Conservation (phyloP, 1,140 invertebrate genomes). For the Cheumatopsyche charites region DNA sequence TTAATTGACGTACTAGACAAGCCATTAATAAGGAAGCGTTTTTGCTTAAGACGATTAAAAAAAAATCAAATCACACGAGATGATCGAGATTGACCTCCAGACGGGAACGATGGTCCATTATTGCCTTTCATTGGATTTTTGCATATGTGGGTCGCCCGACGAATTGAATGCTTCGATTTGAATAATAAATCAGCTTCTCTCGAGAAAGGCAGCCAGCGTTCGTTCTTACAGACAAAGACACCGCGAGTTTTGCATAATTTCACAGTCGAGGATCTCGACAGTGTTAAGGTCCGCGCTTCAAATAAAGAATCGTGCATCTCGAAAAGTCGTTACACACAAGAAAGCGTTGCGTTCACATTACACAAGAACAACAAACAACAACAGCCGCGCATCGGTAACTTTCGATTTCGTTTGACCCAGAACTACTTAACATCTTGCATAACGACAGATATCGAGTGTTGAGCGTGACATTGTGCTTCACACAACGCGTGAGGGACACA, state of each 20-base stretch:
- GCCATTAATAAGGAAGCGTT: not conserved
- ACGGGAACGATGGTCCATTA: constrained; percentile 9
- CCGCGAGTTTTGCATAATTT: not conserved
- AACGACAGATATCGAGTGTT: constrained; percentile 8
- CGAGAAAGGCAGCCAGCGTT: not conserved
- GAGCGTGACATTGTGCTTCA: constrained; percentile 12
- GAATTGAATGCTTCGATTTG: constrained; percentile 17
- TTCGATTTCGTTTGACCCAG: constrained; percentile 27
- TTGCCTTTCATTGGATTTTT: constrained; percentile 2
- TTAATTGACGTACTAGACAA: not conserved
- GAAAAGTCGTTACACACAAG: not conserved
- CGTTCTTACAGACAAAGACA: constrained; percentile 2
- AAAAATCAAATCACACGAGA: not conserved
- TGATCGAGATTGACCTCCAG: constrained; percentile 14
- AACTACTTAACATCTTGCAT: constrained; percentile 25
- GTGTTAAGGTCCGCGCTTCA: no score
- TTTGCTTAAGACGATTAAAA: not conserved
- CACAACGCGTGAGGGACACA: constrained; percentile 2
- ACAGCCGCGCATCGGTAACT: constrained; percentile 17
- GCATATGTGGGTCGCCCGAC: constrained; percentile 15
- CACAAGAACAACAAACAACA: constrained; percentile 4
- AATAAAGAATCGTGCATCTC: not conserved
- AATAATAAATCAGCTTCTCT: constrained; percentile 13
- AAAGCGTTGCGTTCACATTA: constrained; percentile 7
- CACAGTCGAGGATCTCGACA: not conserved